Evolutionary conservation across 2,797 vertebrate genomes (phyloP), one percentile per base, ranked within the genome.

Genomic region (Tympanoctomys barrerae): DNA sequence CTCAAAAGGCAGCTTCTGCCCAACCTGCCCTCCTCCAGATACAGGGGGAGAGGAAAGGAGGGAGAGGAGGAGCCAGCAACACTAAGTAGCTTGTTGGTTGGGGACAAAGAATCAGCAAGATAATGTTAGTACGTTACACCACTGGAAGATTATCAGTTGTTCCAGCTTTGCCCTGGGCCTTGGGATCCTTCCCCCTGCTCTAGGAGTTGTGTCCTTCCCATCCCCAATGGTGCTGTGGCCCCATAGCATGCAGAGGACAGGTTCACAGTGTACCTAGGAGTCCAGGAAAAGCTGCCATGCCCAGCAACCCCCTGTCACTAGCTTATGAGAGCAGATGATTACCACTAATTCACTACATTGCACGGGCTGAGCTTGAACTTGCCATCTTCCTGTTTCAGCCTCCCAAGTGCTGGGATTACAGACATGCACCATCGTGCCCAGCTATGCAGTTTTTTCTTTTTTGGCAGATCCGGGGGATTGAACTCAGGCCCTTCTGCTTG

Each of bases 31-130:
- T 68, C 84, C 73, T 68, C 59, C 52, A 61, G 64, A 73, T 87
- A 22, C 54, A 73, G 10, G 31, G 10, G 0, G 7, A 66, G 28
- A 54, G 4, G 39, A 16, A 61, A 12, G 28, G 21, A 39, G 36
- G 33, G 24, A 21, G n/a, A 36, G 52, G 33, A 64, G 5, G 46
- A 75, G 21, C 81, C 26, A 54, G 49, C 42, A 82, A 71, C 81
- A 54, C 46, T 19, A 21, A 54, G 79, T 62, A 75, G 39, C 57
- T 82, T 54, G 28, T 77, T 64, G n/a, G 54, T 4, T 71, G 36
- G n/a, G 52, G 39, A 73, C 66, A 64, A 92, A 95, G 31, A 95
- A 87, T 85, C 46, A 79, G 68, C 52, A 83, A 84, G 87, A 80
- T 77, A 70, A 75, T 7, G 1, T 49, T n/a, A 71, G 80, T 83